Evolutionary conservation across 2,113 vertebrate species (phyloP), one percentile per base, ranked within the genome.

Genomic region (Leptodactylus fuscus): DNA sequence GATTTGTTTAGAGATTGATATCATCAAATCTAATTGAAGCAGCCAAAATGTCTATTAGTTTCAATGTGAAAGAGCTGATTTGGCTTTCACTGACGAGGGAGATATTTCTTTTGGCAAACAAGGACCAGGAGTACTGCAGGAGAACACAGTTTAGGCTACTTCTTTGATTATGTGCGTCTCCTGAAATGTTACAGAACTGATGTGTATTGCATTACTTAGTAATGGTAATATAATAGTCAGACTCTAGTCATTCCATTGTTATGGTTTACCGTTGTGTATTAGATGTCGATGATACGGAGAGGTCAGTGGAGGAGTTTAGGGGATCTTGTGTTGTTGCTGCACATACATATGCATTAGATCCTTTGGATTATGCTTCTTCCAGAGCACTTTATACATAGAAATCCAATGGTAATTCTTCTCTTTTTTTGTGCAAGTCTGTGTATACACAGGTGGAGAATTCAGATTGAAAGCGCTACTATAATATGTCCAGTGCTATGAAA

Each of bases 21-120:
- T 32, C 53, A 83, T 75, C 53, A 53, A 65, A 62, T 62, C 38
- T 41, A 60, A 79, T 38, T 41, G 51, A 60, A 62, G 53, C 82
- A 65, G 82, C 69, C 70, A 84, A 58, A 48, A 65, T 84, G 41
- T 48, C 36, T 84, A 84, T 76, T 76, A 76, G 70, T 58, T 76
- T 60, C 70, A 29, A 83, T 76, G 32, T 76, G 82, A 84, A 75
- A 84, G 36, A 48, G 53, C 51, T 75, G 70, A 53, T 44, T 75
- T 83, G 81, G 82, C 82, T 53, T 32, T 20, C 51, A 46, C 3
- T 76, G 10, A 32, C 44, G 34, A 16, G 48, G 82, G 55, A 73
- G 36, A 74, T 65, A 65, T 84, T 84, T 65, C 38, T 65, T 55
- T 84, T 84, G 71, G 82, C 71, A 53, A 27, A 48, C 55, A 48